phyloP scores from a whole-genome alignment of 2,113 vertebrate species.

The Glareola pratincola region DNA sequence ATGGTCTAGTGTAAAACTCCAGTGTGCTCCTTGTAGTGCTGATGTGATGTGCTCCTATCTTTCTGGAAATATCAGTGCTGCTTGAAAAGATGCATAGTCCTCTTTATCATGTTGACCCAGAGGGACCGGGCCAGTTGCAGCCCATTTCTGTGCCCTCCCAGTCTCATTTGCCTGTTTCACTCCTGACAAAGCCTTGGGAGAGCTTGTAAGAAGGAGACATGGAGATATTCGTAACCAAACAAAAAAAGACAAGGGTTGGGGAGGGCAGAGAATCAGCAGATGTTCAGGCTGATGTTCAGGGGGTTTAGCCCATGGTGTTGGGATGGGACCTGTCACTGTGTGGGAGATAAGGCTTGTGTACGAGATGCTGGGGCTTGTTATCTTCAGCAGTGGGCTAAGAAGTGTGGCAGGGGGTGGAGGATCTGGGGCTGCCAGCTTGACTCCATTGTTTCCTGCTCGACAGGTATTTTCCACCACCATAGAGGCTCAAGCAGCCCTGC shows the following conservation, averaged over 20 bases:
- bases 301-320: background rate
- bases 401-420: background rate
- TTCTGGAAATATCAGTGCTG: background rate
- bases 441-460: background rate
- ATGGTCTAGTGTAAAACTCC: background rate
- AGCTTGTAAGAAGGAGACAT: background rate
- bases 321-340: background rate
- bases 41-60: background rate
- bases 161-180: background rate
- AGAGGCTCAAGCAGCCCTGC: background rate
- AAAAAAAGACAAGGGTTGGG: background rate
- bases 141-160: background rate
- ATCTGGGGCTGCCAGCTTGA: background rate
- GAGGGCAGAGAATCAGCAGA: background rate
- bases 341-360: background rate
- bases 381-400: background rate
- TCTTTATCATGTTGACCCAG: background rate
- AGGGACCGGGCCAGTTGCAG: background rate
- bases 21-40: background rate
- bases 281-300: background rate
- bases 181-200: background rate
- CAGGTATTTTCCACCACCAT: fast-evolving
- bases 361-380: background rate
- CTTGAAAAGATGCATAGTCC: background rate
- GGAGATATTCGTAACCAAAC: background rate